phyloP scores from a whole-genome alignment of 2,113 vertebrate genomes.

The Pteronura brasiliensis region DNA sequence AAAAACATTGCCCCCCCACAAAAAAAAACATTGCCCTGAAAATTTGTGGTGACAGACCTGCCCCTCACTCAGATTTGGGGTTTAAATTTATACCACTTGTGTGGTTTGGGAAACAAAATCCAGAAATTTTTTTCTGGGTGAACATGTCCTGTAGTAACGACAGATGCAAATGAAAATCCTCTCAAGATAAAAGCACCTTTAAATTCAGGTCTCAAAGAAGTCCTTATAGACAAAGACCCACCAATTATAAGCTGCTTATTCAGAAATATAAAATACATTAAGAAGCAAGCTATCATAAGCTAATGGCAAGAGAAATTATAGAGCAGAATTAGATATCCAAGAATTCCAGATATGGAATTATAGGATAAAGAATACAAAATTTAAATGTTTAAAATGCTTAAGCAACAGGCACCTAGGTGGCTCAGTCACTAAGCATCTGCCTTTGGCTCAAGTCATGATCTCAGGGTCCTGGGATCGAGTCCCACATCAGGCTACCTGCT shows the following conservation, averaged over 20 bases:
- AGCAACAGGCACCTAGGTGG: neutral
- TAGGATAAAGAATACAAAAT: neutral
- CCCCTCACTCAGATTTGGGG: neutral
- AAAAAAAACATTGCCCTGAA: neutral
- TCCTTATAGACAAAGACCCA: neutral
- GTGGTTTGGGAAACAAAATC: neutral
- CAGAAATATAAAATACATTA: neutral
- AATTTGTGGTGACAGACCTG: neutral
- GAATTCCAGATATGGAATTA: neutral
- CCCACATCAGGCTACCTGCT: too few relatives aligned
- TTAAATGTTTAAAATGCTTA: constrained; percentile 1
- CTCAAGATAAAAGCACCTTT: neutral
- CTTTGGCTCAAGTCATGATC: too few relatives aligned
- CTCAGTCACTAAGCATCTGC: too few relatives aligned
- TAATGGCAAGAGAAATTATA: neutral
- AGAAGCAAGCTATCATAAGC: neutral
- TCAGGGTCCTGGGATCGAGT: too few relatives aligned
- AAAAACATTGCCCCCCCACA: neutral
- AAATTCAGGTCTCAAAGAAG: neutral
- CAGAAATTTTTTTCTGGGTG: constrained; percentile 18
- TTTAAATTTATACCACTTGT: constrained; percentile 24
- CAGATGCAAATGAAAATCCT: neutral
- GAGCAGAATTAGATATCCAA: neutral
- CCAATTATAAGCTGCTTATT: neutral
- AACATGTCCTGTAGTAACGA: neutral